phyloP scores from a whole-genome alignment of 1,140 invertebrate species.

The Camponotus floridanus region DNA sequence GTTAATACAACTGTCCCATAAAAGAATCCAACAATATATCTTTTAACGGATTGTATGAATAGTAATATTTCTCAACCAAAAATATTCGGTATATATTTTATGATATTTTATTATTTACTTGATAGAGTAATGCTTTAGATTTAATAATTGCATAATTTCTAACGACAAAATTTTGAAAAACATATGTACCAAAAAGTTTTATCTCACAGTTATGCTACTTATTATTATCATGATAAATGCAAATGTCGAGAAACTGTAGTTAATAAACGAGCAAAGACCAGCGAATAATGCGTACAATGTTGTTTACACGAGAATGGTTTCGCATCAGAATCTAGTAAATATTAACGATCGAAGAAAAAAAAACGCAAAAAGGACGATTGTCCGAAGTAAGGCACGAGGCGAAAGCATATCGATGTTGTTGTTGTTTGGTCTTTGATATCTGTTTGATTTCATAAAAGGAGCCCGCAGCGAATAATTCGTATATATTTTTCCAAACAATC shows the following conservation, averaged over 20 bases:
- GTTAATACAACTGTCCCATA: background rate
- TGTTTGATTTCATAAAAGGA: constrained; percentile 51
- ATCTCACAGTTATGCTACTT: too few relatives aligned
- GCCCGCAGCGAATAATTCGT: constrained; percentile 10
- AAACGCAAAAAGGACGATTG: constrained; percentile 1
- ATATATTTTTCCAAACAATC: constrained; percentile 55
- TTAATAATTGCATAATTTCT: background rate
- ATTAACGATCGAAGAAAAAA: constrained; percentile 27
- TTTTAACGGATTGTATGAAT: background rate
- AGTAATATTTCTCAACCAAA: background rate
- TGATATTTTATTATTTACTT: background rate
- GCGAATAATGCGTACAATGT: constrained; percentile 25
- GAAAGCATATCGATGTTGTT: background rate
- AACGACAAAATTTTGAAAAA: background rate
- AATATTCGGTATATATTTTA: background rate
- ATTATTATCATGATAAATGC: background rate
- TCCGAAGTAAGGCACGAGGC: constrained; percentile 16
- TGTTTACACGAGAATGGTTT: background rate
- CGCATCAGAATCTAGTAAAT: constrained; percentile 19
- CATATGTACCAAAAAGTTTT: too few relatives aligned
- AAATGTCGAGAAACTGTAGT: constrained; percentile 53
- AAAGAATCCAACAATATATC: background rate
- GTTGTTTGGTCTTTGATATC: constrained; percentile 49
- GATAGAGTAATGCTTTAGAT: background rate
- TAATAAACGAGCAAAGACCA: constrained; percentile 46